Conservation (phyloP, 2,888 invertebrate species). For the Rhimphoctona megacephalus region DNA sequence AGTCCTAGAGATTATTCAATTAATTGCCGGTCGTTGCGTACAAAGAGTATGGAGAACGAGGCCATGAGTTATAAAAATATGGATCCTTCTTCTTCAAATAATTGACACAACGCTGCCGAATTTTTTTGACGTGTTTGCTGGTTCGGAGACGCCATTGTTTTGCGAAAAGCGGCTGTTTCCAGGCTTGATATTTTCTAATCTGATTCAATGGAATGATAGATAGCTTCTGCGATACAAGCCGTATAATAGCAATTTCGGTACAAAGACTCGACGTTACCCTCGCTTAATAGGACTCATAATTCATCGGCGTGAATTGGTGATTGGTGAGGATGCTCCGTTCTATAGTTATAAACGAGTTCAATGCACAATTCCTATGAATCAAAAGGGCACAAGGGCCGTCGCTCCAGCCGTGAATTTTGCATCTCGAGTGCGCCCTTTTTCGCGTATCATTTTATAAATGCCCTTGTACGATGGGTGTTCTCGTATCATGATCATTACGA, state of each 20-base stretch:
- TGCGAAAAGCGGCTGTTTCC: background rate
- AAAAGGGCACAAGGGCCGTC: background rate
- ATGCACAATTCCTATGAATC: conserved; percentile 12
- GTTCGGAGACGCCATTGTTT: background rate
- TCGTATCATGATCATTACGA: conserved; percentile 59
- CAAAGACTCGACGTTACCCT: conserved; percentile 20
- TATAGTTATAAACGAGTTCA: conserved; percentile 1
- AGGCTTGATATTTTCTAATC: conserved; percentile 69
- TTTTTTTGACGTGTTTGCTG: background rate
- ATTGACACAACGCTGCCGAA: background rate
- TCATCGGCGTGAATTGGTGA: conserved; percentile 16
- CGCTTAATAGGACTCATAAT: conserved; percentile 20
- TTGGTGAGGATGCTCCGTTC: background rate
- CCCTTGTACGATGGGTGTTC: conserved; percentile 57
- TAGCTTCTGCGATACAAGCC: conserved; percentile 8
- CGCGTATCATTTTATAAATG: conserved; percentile 26
- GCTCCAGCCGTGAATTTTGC: background rate
- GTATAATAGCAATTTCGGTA: conserved; percentile 31
- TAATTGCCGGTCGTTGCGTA: background rate
- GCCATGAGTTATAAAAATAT: background rate
- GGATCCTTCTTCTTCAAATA: background rate
- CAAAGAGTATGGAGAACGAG: background rate
- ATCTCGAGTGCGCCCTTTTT: conserved; percentile 23
- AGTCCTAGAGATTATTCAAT: background rate
- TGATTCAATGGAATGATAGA: conserved; percentile 78